Percentiles rank a stretch among this genome's conserved stretches.
These are phyloP conservation scores for Enteromius trimaculatus DNA, from an alignment of 2,797 vertebrate genomes.

Conservation along the genomic window DNA sequence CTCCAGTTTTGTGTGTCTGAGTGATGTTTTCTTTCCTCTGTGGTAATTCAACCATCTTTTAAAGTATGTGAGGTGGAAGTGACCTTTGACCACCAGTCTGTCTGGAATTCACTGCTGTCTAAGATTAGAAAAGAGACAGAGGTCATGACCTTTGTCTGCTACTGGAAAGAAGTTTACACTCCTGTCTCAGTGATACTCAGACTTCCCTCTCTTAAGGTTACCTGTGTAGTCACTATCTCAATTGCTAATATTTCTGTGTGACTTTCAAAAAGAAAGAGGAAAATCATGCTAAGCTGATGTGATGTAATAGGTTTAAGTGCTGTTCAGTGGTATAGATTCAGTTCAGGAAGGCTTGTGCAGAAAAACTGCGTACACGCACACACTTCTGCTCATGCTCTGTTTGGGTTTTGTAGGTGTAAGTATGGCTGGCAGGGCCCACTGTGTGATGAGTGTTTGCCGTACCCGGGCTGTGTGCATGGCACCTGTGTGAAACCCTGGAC, in stretches of 20 bases:
- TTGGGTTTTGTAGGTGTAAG: constrained; percentile 82
- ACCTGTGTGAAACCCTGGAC: constrained; percentile 90
- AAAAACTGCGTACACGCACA: not conserved
- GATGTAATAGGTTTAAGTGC: not conserved
- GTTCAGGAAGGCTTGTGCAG: not conserved
- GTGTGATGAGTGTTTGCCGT: constrained; percentile 90
- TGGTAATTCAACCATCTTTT: constrained; percentile 2
- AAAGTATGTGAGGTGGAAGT: constrained; percentile 42
- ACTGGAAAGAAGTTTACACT: constrained; percentile 24
- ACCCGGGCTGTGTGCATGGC: constrained; percentile 93
- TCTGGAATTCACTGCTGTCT: constrained; percentile 36
- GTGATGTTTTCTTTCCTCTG: constrained; percentile 50
- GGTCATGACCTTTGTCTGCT: constrained; percentile 21
- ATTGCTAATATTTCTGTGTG: not conserved
- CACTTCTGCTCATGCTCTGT: not conserved
- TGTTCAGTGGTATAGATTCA: not conserved
- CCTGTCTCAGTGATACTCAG: not conserved
- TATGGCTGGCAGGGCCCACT: constrained; percentile 94
- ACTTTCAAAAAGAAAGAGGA: not conserved
- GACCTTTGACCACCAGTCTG: constrained; percentile 38
- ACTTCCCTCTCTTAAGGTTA: constrained; percentile 8
- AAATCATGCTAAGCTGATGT: not conserved
- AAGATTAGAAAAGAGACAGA: constrained; percentile 38
- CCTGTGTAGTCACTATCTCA: not conserved
- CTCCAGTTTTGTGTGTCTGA: constrained; percentile 65